Conservation (phyloP, 2,113 vertebrate species). For the Tachysurus fulvidraco region DNA sequence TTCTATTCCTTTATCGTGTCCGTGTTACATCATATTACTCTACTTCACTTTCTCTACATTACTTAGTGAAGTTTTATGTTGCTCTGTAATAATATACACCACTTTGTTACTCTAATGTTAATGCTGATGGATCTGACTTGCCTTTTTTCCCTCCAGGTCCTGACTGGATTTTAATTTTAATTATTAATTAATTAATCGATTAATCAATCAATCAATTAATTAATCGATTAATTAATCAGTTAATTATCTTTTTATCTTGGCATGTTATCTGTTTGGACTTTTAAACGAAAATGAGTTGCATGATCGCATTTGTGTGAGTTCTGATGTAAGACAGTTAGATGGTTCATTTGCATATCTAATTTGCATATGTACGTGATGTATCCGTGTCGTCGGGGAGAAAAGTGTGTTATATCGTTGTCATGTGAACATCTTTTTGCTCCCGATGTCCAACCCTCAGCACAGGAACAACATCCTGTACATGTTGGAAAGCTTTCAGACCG, state of each 20-base stretch:
- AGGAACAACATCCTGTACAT: conserved; percentile 97
- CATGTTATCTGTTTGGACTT: not conserved
- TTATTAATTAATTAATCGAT: conserved; percentile 49
- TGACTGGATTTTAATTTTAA: not conserved
- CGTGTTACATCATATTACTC: not conserved
- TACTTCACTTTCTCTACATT: not conserved
- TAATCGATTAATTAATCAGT: not conserved
- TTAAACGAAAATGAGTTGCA: not conserved
- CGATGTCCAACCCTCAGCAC: conserved; percentile 73
- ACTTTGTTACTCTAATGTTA: not conserved
- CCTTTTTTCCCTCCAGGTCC: not conserved
- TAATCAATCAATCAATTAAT: no score
- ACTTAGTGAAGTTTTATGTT: not conserved
- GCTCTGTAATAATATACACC: not conserved
- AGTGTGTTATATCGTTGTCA: not conserved
- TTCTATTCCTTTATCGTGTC: not conserved
- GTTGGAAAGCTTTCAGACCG: conserved; percentile 92
- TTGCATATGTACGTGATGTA: not conserved
- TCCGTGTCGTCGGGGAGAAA: not conserved
- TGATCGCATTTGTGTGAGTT: not conserved
- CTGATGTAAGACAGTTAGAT: not conserved
- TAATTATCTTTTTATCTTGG: not conserved
- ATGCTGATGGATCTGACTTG: not conserved
- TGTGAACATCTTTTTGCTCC: not conserved
- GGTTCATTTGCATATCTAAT: not conserved